Evolutionary conservation across 2,113 vertebrate genomes (phyloP), one percentile per base, ranked within the genome.

Genomic region (Archocentrus centrarchus): DNA sequence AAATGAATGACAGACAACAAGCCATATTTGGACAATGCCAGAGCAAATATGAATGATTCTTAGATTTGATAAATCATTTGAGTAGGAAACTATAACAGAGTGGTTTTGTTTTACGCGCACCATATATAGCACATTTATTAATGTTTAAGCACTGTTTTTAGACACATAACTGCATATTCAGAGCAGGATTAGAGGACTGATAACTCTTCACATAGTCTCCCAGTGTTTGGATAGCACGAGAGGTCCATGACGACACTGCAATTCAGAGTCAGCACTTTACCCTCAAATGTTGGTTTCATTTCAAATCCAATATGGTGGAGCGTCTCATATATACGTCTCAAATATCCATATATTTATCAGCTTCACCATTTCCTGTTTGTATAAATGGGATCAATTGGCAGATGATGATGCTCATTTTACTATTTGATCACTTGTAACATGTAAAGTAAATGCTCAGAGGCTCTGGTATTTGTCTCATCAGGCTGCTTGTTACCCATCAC

Each of bases 381-480:
- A 35, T 37, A 68, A 81, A 62, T 60, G 7, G 53, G 17, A 20
- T 63, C 22, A 70, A 20, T 9, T 55, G 5, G 10, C 17, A 22
- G 3, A 79, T 44, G 18, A 11, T 44, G 44, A 61, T n/a, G 32
- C 59, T 75, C 35, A 20, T 73, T 75, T 63, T 24, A 15, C 32
- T 30, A 59, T 30, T 32, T 53, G 35, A 55, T 87, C 32, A 62
- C 2, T 76, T 9, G 75, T 50, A 77, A 22, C 11, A 77, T 9
- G 3, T 22, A 13, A 32, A 59, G n/a, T 68, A 55, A n/a, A 63
- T 59, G 39, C 24, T 78, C 62, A 61, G 53, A 60, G 79, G 78
- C 90, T 90, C 87, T 92, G 87, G 89, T 90, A 88, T 86, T 89
- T 89, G 86, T 89, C 82, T 76, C 78, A 44, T 77, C 75, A 80